Percentiles rank a stretch among this genome's conserved stretches.
These are phyloP conservation scores for Mya arenaria DNA, from an alignment of 1,140 invertebrate genomes.

Conservation along the genomic window DNA sequence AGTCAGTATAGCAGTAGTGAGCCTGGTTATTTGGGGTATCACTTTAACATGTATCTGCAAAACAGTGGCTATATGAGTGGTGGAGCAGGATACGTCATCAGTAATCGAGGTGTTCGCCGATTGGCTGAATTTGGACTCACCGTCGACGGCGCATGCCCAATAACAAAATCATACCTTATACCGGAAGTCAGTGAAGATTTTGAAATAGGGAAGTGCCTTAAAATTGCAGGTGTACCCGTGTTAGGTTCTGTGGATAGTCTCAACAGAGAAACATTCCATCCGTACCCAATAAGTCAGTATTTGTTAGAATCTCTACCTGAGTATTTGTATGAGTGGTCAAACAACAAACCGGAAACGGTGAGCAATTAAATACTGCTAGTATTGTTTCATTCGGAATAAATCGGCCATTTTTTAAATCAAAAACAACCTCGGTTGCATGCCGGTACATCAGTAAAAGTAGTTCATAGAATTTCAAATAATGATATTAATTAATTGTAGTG, in stretches of 20 bases:
- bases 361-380: too few species aligned
- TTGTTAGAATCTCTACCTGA: neutral
- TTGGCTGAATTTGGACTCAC: constrained; percentile 82
- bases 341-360: neutral
- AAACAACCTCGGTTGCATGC: too few species aligned
- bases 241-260: neutral
- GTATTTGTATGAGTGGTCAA: neutral
- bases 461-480: too few species aligned
- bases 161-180: constrained; percentile 77
- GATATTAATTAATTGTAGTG: too few species aligned
- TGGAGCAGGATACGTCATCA: constrained; percentile 90
- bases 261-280: neutral
- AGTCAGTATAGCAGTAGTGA: constrained; percentile 38
- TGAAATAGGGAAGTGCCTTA: constrained; percentile 95
- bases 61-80: constrained; percentile 70
- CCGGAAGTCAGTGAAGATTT: constrained; percentile 89
- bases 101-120: constrained; percentile 75
- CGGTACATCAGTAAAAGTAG: too few species aligned
- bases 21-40: constrained; percentile 74
- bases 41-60: constrained; percentile 67
- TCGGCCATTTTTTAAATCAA: too few species aligned
- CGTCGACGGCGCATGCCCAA: constrained; percentile 80
- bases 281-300: neutral
- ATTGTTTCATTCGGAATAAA: too few species aligned
- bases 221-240: constrained; percentile 81